Percentiles rank a stretch among this genome's conserved stretches.
Conservation (phyloP, 2,888 invertebrate genomes). For the Apodemia duryi region DNA sequence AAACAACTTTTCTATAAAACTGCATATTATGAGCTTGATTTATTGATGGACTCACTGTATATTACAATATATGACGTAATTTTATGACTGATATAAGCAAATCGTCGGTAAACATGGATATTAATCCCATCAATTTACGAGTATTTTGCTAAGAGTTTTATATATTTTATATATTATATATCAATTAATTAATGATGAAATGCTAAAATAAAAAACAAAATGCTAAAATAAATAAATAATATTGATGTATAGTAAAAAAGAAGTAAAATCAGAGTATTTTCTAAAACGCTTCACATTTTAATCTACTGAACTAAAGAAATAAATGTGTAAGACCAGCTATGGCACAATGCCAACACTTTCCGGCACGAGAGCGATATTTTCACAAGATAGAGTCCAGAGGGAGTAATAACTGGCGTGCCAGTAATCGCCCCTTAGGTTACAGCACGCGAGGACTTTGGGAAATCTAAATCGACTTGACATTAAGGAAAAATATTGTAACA, state of each 20-base stretch:
- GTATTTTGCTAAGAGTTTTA: no score
- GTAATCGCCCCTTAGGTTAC: slow-evolving; percentile 39
- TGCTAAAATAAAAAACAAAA: neutral
- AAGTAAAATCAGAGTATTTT: neutral
- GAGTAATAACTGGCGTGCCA: slow-evolving; percentile 44
- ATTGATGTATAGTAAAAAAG: neutral
- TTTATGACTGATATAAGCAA: no score
- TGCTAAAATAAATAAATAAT: neutral
- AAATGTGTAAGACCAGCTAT: slow-evolving; percentile 32
- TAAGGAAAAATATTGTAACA: slow-evolving; percentile 24
- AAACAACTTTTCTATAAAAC: no score
- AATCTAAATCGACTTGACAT: slow-evolving; percentile 28
- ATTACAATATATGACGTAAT: no score
- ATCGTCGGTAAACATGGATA: no score
- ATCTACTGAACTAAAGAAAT: neutral
- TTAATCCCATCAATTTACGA: no score
- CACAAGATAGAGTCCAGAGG: slow-evolving; percentile 52
- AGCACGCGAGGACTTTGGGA: slow-evolving; percentile 46
- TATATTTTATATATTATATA: neutral
- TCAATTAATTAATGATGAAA: neutral
- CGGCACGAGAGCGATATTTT: slow-evolving; percentile 58
- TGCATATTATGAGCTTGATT: no score
- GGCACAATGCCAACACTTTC: slow-evolving; percentile 60
- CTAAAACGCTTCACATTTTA: neutral
- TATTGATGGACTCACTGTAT: no score